Conservation (phyloP, 2,797 vertebrate genomes). For the Poliocrania exsul region DNA sequence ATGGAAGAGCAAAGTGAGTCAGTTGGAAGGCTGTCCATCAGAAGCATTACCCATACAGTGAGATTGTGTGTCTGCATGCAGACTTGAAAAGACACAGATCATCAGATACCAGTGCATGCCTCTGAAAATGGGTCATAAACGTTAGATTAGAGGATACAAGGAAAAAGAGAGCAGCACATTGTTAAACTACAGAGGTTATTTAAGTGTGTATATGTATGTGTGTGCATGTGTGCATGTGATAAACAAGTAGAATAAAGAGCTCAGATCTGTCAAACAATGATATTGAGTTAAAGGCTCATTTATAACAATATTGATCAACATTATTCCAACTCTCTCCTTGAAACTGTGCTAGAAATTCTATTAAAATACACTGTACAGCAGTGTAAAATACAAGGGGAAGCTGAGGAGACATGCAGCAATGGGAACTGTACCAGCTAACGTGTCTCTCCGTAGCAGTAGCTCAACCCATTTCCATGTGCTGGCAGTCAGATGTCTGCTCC, state of each 20-base stretch:
- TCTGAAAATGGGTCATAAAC: constrained; percentile 51
- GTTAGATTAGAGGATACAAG: constrained; percentile 19
- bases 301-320: neutral
- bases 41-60: constrained; percentile 35
- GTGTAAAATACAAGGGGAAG: neutral
- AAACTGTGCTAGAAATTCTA: neutral
- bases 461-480: neutral
- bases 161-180: constrained; percentile 19
- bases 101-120: constrained; percentile 49
- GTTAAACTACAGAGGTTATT: neutral
- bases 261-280: neutral
- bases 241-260: constrained; percentile 12
- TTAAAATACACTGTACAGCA: neutral
- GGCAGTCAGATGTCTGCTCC: neutral
- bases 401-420: neutral
- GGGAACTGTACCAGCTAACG: neutral
- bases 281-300: constrained; percentile 15
- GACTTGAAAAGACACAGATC: constrained; percentile 62
- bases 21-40: constrained; percentile 34
- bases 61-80: constrained; percentile 14
- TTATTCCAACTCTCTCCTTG: neutral
- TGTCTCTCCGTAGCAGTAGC: neutral
- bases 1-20: neutral
- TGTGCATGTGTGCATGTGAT: neutral
- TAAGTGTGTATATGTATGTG: neutral